These are phyloP conservation scores for Centropristis striata DNA, from an alignment of 2,113 vertebrate genomes.

Conservation along the genomic window DNA sequence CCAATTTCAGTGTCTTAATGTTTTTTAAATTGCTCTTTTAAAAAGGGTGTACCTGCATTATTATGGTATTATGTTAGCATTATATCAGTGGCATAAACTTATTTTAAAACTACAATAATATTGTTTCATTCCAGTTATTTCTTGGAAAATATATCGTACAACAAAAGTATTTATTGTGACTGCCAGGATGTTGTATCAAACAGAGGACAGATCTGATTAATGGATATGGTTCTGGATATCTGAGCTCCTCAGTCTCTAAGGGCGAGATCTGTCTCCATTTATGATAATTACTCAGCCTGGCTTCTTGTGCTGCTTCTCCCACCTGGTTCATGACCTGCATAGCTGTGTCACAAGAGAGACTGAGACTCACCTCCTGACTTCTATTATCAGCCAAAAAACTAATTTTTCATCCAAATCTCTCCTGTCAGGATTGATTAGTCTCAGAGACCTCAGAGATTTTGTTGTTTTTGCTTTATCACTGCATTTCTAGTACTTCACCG, in stretches of 20 bases:
- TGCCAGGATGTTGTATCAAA: not conserved
- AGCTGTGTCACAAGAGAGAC: not conserved
- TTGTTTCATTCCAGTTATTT: too few species aligned
- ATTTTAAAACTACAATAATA: too few species aligned
- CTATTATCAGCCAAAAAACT: not conserved
- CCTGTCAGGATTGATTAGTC: not conserved
- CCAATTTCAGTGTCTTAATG: too few species aligned
- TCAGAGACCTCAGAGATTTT: not conserved
- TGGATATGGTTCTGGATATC: not conserved
- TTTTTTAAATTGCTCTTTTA: too few species aligned
- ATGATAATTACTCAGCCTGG: slow-evolving; percentile 19
- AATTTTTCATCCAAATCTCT: not conserved
- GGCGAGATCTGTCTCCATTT: slow-evolving; percentile 6
- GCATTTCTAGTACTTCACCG: not conserved
- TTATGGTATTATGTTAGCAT: too few species aligned
- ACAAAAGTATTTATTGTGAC: not conserved
- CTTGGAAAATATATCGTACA: not conserved
- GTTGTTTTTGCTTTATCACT: not conserved
- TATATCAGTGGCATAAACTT: too few species aligned
- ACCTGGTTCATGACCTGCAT: slow-evolving; percentile 1
- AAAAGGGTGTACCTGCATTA: too few species aligned
- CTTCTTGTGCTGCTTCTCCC: not conserved
- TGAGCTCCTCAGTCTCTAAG: slow-evolving; percentile 6
- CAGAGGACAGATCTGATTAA: not conserved
- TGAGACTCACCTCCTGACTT: slow-evolving; percentile 7